phyloP scores from a whole-genome alignment of 2,888 invertebrate species.

The Cheilosia scutellata region DNA sequence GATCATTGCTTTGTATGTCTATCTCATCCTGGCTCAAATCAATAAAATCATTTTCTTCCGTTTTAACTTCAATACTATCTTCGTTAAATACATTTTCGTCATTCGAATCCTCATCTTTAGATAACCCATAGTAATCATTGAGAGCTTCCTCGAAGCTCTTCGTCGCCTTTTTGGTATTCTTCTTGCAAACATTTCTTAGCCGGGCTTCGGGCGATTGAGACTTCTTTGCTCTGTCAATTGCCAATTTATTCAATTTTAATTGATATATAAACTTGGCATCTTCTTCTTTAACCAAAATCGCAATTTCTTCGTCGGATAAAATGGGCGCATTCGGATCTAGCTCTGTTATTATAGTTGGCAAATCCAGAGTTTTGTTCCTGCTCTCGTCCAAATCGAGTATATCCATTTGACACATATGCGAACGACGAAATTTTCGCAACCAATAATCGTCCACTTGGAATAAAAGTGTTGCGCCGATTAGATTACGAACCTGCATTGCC shows the following conservation, averaged over 20 bases:
- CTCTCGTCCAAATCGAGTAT: slow-evolving; percentile 11
- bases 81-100: background rate
- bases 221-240: background rate
- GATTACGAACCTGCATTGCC: slow-evolving; percentile 33
- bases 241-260: background rate
- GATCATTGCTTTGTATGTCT: background rate
- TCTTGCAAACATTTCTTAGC: background rate
- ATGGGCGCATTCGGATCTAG: slow-evolving; percentile 30
- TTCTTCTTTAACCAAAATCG: slow-evolving; percentile 31
- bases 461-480: slow-evolving; percentile 38
- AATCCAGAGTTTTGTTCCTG: slow-evolving; percentile 19
- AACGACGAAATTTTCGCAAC: slow-evolving; percentile 53
- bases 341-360: slow-evolving; percentile 46
- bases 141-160: slow-evolving; percentile 7
- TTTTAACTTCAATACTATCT: background rate
- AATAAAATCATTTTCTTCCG: slow-evolving; percentile 4
- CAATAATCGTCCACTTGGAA: slow-evolving; percentile 51
- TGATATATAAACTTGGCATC: background rate
- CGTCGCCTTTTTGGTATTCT: background rate
- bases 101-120: background rate
- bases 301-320: slow-evolving; percentile 44
- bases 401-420: slow-evolving; percentile 22
- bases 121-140: background rate
- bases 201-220: background rate
- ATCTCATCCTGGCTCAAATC: slow-evolving; percentile 25